A percentile compares a stretch with the other conserved stretches of the same genome.
phyloP scores from a whole-genome alignment of 2,888 invertebrate genomes.

The Aphidius colemani region DNA sequence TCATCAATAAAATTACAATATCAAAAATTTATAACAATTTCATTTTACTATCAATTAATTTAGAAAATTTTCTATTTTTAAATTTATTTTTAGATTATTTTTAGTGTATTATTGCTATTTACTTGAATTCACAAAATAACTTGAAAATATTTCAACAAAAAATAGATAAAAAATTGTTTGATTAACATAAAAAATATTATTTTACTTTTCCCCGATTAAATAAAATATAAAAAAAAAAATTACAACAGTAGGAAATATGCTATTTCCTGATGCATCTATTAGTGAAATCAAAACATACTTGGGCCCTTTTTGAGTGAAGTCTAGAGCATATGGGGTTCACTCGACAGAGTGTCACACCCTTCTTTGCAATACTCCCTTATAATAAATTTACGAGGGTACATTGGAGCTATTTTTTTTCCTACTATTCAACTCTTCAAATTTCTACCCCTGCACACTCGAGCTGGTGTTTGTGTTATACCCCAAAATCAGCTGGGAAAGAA shows the following conservation, averaged over 20 bases:
- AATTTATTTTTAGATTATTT: no score
- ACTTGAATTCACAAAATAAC: no score
- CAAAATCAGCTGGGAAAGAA: conserved; percentile 8
- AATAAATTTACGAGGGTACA: conserved; percentile 53
- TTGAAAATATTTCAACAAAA: no score
- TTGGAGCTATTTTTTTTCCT: conserved; percentile 17
- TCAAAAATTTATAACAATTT: no score
- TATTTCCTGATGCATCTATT: conserved; percentile 51
- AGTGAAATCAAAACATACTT: conserved; percentile 59
- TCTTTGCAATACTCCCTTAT: conserved; percentile 43
- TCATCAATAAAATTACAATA: no score
- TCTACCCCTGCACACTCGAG: not conserved
- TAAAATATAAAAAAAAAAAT: not conserved
- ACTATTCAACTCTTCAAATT: conserved; percentile 29
- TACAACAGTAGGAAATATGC: not conserved
- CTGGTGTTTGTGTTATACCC: conserved; percentile 13
- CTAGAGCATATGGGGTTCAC: conserved; percentile 56
- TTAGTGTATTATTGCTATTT: no score
- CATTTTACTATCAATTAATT: no score
- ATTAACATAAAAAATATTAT: not conserved
- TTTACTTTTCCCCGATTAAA: not conserved
- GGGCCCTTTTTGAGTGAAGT: conserved; percentile 29
- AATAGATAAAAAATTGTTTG: no score
- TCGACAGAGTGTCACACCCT: conserved; percentile 39
- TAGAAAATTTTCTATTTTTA: no score